Evolutionary conservation across 2,113 vertebrate genomes (phyloP).

Genomic region (Leucosticte australis): DNA sequence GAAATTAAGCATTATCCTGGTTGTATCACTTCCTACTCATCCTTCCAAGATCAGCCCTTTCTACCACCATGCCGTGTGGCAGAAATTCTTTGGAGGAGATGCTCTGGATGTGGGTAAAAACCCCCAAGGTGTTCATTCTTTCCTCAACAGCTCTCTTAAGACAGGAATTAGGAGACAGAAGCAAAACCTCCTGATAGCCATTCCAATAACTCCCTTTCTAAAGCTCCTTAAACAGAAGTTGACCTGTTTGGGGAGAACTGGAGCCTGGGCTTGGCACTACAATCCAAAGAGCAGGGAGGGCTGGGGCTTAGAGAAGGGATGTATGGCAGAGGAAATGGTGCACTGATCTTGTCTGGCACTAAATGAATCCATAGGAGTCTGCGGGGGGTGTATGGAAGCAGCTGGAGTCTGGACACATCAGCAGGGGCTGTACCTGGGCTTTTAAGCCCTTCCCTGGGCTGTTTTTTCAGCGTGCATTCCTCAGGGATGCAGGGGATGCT

Average conservation of each 20-base stretch:
- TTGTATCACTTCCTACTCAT: no score
- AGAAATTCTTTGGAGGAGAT: background rate
- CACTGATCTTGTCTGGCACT: background rate
- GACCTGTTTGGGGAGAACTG: background rate
- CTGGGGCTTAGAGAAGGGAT: background rate
- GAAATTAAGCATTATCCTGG: background rate
- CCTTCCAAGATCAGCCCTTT: background rate
- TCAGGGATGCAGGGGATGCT: background rate
- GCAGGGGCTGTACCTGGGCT: background rate
- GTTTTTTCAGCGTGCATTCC: background rate
- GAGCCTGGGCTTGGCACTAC: background rate
- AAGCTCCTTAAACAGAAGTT: background rate
- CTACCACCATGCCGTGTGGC: background rate
- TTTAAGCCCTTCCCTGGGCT: background rate
- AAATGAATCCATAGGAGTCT: background rate
- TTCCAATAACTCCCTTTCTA: background rate
- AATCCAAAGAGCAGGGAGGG: background rate
- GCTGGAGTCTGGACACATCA: background rate
- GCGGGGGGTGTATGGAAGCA: background rate
- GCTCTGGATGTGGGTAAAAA: background rate
- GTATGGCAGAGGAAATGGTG: background rate
- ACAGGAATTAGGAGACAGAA: background rate
- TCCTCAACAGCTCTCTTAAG: background rate
- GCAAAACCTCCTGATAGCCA: background rate
- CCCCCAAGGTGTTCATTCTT: background rate